Evolutionary conservation across 1,140 invertebrate species (phyloP), one percentile per base, ranked within the genome.

Genomic region (Trialeurodes vaporariorum): DNA sequence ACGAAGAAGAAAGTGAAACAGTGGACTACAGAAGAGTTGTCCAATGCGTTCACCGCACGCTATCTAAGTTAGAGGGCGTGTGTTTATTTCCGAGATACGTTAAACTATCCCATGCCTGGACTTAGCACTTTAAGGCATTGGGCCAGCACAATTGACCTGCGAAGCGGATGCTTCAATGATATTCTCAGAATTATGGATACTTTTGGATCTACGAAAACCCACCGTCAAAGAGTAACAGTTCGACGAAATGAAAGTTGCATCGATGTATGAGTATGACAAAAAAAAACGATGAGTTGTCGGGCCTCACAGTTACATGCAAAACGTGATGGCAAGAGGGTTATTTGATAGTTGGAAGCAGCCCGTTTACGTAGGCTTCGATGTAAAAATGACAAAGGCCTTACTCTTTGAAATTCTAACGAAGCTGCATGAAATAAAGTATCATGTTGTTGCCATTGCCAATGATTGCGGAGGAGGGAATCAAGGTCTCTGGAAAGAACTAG

Each of bases 311-410:
- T 67, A 74, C 23, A 72, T 77, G 71, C 76, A 79, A 70, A 72
- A 74, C 13, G 69, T 74, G 17, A 72, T 78, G 61, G 72, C 72
- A 17, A 65, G 74, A 65, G 74, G 77, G 60, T 64, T 79, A n/a
- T 75, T 75, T 66, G 67, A 63, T 22, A 68, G 71, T 40, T 79
- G 76, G 78, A 76, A 77, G 64, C 78, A 79, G 67, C 73, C 71
- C 13, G 67, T 79, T 11, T 78, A 74, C 68, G 27, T 73, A 11
- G 71, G 68, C 17, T 79, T 77, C 71, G 77, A 79, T 69, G 63
- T 68, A 61, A 72, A 71, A 67, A 74, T 79, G 62, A 75, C 74
- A 23, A 70, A 72, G 68, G 67, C 73, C 58, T 72, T 75, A 27
- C 61, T 79, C 17, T 59, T 68, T 0, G 23, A 71, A 27, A 63